Base-by-base conservation (phyloP, 2,888 invertebrate genomes). In the Glomeris marginata region DNA sequence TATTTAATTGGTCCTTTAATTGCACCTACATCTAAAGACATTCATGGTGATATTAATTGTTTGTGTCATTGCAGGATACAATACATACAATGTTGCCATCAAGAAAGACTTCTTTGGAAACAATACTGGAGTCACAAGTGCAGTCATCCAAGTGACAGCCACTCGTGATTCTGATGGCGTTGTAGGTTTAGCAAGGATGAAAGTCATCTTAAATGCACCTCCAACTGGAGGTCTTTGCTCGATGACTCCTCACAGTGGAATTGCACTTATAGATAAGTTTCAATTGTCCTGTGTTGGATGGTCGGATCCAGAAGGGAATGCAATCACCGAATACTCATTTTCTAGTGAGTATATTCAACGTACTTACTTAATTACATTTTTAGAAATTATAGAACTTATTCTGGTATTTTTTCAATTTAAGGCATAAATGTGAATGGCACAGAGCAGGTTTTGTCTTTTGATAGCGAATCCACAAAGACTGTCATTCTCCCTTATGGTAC, bases 161-260 rank as follows among this genome's bases (percentile, higher is more conserved):
- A 54, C 50, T n/a, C 57, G 59, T 54, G 58, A 59, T 48, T 52
- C 28, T 35, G 18, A 54, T 28, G 56, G 57, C 2, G 38, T 51
- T 15, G 50, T 49, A 35, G 60, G 60, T 16, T 54, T 55, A 50
- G 56, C 58, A 1, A 57, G 56, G 44, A 51, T 60, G n/a, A 57
- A 56, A 42, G 46, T 60, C 18, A 56, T 57, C 41, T 57, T 60
- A 11, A 60, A 60, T 45, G 52, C 59, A 49, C 60, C 60, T 15
- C 58, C 59, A 13, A 56, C 55, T 50, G 56, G 54, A 6, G 60
- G 60, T 8, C 53, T 55, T 28, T 60, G 60, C 35, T 45, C 53
- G 1, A 46, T 60, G 6, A 22, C 45, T 21, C 57, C 56, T 8
- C 47, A 49, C n/a, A 53, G n/a, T 22, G 57, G 56, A 18, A 47